Evolutionary conservation across 2,797 vertebrate genomes (phyloP), one percentile per base, ranked within the genome.

Genomic region (Eulemur mongoz): DNA sequence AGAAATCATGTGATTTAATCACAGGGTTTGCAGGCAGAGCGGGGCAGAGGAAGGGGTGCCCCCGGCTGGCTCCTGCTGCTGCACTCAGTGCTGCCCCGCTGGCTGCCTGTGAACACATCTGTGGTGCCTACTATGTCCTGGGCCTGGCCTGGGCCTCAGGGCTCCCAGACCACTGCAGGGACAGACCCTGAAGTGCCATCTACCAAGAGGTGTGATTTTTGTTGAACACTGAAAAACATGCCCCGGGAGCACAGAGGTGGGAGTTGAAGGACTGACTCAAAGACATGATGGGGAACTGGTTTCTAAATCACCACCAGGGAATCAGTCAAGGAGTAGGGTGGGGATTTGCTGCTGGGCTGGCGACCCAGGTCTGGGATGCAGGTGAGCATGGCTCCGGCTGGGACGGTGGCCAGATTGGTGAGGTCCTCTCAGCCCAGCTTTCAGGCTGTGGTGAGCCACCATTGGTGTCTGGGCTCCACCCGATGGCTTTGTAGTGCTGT

Each of bases 1-100:
- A 96, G 96, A 96, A 98, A 95, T 95, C 54, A 9, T 89, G 92
- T 95, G 93, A 97, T 97, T 97, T 97, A 97, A 96, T 98, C 91
- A 92, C 48, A 8, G 23, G 35, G 75, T 86, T 54, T 84, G 78
- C 93, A 93, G 91, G 93, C 96, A 91, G 91, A 92, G 75, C 17
- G 17, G 45, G 32, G 65, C 54, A 3, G 5, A 23, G 43, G 48
- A 14, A n/a, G 52, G 57, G 50, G 2, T 25, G 1, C 20, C 13
- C 48, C 54, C 30, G 18, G 14, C 35, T 25, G 14, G 27, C 43
- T 59, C 61, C 27, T 0, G 32, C 78, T 40, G 35, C 72, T 3
- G 10, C 1, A 22, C 89, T 48, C 38, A 1, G 20, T 40, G 45
- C 67, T 35, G 17, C 79, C 18, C 35, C 8, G 2, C 23, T 9